Evolutionary conservation across 2,797 vertebrate genomes (phyloP).

Genomic region (Synanceia verrucosa): DNA sequence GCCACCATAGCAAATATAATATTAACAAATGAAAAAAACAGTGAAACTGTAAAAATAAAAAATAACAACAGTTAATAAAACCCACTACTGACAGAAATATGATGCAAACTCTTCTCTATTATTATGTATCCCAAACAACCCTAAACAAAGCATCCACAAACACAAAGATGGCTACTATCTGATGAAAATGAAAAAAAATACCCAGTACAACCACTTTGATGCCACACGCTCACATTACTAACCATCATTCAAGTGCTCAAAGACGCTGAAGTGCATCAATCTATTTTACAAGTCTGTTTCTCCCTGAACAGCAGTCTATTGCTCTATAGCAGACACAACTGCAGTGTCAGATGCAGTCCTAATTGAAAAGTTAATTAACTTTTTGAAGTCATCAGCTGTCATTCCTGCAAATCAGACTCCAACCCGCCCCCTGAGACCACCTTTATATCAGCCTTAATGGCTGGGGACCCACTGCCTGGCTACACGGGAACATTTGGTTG

Average conservation of each 20-base stretch:
- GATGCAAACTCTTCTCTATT: neutral
- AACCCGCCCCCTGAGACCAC: conserved; percentile 83
- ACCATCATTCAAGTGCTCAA: conserved; percentile 44
- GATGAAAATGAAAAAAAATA: conserved; percentile 1
- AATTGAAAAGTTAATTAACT: conserved; percentile 99
- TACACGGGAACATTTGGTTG: conserved; percentile 92
- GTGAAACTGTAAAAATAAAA: neutral
- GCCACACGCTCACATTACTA: conserved; percentile 38
- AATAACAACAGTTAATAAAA: neutral
- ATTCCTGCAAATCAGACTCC: conserved; percentile 90
- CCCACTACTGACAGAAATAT: neutral
- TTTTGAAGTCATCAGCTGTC: conserved; percentile 97
- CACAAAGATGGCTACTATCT: neutral
- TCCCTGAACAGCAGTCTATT: conserved; percentile 63
- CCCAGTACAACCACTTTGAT: neutral
- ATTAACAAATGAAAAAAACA: neutral
- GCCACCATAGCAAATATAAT: neutral
- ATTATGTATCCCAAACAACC: neutral
- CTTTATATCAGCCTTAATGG: conserved; percentile 89
- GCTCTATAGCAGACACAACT: conserved; percentile 78
- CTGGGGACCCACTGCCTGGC: conserved; percentile 88
- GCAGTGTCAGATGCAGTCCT: conserved; percentile 87
- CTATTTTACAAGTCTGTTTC: conserved; percentile 45
- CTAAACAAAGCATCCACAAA: neutral
- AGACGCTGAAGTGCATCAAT: conserved; percentile 51